Conservation (phyloP, 2,888 invertebrate species). For the Sesamia inferens region DNA sequence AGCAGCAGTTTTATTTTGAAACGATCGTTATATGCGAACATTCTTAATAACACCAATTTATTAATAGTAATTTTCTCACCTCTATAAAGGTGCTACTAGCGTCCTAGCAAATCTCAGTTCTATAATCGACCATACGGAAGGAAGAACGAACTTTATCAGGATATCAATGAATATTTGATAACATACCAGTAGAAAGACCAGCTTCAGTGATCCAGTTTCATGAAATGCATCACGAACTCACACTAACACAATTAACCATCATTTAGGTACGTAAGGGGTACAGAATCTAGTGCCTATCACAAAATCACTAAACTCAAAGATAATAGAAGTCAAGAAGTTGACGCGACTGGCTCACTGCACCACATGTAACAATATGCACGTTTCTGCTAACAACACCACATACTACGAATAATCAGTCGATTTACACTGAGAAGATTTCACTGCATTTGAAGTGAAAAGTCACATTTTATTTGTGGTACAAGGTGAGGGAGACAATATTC, state of each 20-base stretch:
- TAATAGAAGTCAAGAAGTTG: slow-evolving; percentile 33
- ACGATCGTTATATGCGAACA: background rate
- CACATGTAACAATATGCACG: slow-evolving; percentile 17
- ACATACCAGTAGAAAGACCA: slow-evolving; percentile 42
- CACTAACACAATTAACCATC: slow-evolving; percentile 15
- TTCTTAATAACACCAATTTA: background rate
- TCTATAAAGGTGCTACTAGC: slow-evolving; percentile 13
- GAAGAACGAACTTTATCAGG: background rate
- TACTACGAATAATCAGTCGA: slow-evolving; percentile 32
- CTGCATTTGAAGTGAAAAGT: slow-evolving; percentile 58
- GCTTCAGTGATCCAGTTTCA: background rate
- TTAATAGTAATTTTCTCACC: slow-evolving; percentile 7
- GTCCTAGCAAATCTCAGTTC: background rate
- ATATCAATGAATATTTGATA: slow-evolving; percentile 6
- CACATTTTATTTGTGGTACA: slow-evolving; percentile 81
- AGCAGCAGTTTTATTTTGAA: background rate
- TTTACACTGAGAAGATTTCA: slow-evolving; percentile 46
- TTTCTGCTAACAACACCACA: slow-evolving; percentile 37
- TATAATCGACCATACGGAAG: background rate
- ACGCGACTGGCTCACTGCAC: slow-evolving; percentile 28
- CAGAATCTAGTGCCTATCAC: slow-evolving; percentile 12
- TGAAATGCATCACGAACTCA: slow-evolving; percentile 13
- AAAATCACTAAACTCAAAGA: slow-evolving; percentile 18
- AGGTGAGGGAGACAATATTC: slow-evolving; percentile 79
- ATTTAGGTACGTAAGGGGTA: background rate